Evolutionary conservation across 1,140 invertebrate species (phyloP), one percentile per base, ranked within the genome.

Genomic region (Macrosteles quadrilineatus): DNA sequence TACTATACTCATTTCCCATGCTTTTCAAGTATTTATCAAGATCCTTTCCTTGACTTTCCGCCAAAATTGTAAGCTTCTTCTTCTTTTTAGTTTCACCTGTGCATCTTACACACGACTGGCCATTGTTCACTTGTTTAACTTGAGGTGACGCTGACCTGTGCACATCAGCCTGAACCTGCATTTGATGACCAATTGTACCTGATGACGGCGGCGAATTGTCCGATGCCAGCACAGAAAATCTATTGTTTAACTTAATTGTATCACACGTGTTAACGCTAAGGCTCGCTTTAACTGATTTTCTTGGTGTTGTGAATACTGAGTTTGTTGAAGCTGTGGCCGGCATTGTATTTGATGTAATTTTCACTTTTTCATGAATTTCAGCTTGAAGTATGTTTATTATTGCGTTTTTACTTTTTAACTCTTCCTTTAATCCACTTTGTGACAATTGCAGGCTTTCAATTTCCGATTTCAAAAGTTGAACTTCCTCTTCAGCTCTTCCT

Each of bases 41-140:
- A 3, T 30, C 32, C 43, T 40, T 65, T 21, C 63, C 63, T 23
- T 65, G 63, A 65, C 63, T 65, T 3, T 43, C 31, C 23, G 31
- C 31, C 27, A 65, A 30, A 14, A 65, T 65, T 23, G 14, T 23
- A 1, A 40, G 17, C n/a, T 45, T 40, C n/a, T 40, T 65, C 21
- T 43, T 43, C 2, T 40, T 17, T 36, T 43, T 65, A 1, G 2
- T 43, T 1, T 21, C 32, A 14, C 9, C 1, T 3, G 31, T 23
- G 12, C 3, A 11, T 1, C 1, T 19, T 32, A 25, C 40, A 11
- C 17, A 19, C n/a, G n/a, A 43, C 21, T 30, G 63, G 32, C 1
- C 17, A 29, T 32, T 12, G 23, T 23, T 32, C 17, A 21, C 32
- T 36, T 3, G 23, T n/a, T 12, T 1, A 17, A 17, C 23, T 14